Conservation (phyloP, 2,797 vertebrate genomes). For the Ptychadena robeensis region DNA sequence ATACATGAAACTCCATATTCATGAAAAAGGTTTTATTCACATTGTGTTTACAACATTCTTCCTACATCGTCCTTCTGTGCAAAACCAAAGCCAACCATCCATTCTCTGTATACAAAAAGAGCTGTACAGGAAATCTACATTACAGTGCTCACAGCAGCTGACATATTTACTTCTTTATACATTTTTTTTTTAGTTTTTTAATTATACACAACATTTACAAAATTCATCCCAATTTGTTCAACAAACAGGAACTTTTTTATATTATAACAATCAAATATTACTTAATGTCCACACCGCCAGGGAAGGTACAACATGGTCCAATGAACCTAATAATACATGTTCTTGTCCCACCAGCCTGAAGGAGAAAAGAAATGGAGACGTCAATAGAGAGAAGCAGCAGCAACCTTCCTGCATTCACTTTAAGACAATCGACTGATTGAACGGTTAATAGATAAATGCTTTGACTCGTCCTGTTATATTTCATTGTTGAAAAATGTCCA, state of each 20-base stretch:
- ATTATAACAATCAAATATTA: not conserved
- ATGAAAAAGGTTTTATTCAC: not conserved
- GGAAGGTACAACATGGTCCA: conserved; percentile 2
- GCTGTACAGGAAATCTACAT: conserved; percentile 9
- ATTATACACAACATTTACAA: conserved; percentile 57
- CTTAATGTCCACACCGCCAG: not conserved
- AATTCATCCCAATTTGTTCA: conserved; percentile 47
- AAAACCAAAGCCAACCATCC: no score
- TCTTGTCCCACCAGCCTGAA: conserved; percentile 81
- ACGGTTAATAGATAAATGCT: no score
- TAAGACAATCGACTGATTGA: no score
- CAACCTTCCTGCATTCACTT: no score
- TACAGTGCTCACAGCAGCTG: not conserved
- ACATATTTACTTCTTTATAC: conserved; percentile 1
- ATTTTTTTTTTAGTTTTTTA: not conserved
- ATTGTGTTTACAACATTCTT: not conserved
- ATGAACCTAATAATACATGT: conserved; percentile 77
- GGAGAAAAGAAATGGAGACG: not conserved
- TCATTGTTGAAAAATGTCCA: no score
- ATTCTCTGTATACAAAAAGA: no score
- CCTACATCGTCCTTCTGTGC: no score
- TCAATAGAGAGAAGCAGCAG: not conserved
- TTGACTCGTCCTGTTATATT: no score
- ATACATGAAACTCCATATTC: not conserved
- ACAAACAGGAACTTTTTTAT: conserved; percentile 48